phyloP scores from a whole-genome alignment of 2,113 vertebrate species.

The Salvelinus alpinus region DNA sequence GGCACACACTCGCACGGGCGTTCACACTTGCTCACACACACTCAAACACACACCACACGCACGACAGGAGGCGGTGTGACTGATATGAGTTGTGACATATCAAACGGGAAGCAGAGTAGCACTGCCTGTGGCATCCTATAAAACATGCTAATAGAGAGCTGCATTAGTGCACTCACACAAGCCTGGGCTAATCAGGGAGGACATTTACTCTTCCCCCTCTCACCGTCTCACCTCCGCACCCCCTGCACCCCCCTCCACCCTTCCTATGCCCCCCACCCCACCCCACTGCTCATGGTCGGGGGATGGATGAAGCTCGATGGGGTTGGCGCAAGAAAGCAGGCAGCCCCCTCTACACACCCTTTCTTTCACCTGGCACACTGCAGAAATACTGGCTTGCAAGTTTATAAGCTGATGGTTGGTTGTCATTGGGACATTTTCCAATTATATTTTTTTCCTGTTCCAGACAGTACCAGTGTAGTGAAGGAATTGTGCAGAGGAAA shows the following conservation, averaged over 20 bases:
- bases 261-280: neutral
- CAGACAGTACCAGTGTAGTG: too few relatives aligned
- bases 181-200: constrained; percentile 63
- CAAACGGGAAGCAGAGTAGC: constrained; percentile 48
- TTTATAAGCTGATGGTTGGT: neutral
- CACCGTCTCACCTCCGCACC: constrained; percentile 43
- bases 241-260: constrained; percentile 19
- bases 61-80: constrained; percentile 47
- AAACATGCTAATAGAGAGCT: constrained; percentile 75
- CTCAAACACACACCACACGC: constrained; percentile 47
- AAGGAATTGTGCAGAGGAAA: neutral
- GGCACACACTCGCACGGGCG: neutral
- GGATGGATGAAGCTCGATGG: neutral
- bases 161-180: constrained; percentile 73
- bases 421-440: neutral
- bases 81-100: constrained; percentile 71
- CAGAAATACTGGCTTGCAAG: neutral
- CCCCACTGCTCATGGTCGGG: neutral
- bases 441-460: too few relatives aligned
- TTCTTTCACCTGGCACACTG: neutral
- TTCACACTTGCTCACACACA: constrained; percentile 1
- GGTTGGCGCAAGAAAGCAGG: neutral
- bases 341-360: neutral
- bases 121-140: constrained; percentile 73
- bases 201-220: constrained; percentile 44